Evolutionary conservation across 2,888 invertebrate genomes (phyloP).

Genomic region (Athetis lepigone): DNA sequence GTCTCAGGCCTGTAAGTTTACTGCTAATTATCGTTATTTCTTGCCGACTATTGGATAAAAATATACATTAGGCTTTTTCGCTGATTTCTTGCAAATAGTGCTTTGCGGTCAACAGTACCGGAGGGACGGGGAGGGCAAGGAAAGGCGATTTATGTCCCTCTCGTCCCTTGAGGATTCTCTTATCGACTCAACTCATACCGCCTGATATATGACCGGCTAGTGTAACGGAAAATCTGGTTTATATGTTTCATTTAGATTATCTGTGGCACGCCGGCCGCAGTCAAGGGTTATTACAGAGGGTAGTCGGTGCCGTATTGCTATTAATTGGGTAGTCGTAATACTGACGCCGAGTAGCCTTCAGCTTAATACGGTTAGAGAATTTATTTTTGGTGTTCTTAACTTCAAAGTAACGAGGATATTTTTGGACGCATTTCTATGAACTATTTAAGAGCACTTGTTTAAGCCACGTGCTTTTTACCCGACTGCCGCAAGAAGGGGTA

Average conservation of each 20-base stretch:
- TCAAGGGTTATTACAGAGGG: slow-evolving; percentile 17
- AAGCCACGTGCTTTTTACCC: too few species aligned
- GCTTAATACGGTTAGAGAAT: background rate
- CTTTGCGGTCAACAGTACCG: slow-evolving; percentile 61
- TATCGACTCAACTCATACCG: slow-evolving; percentile 76
- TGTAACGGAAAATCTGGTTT: slow-evolving; percentile 69
- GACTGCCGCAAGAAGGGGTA: too few species aligned
- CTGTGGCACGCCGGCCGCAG: slow-evolving; percentile 27
- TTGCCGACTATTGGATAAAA: slow-evolving; percentile 53
- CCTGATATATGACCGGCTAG: slow-evolving; percentile 73
- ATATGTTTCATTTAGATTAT: slow-evolving; percentile 73
- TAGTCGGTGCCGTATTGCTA: slow-evolving; percentile 36
- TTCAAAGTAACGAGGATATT: background rate
- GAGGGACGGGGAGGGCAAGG: slow-evolving; percentile 51
- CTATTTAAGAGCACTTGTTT: background rate
- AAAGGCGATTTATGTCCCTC: slow-evolving; percentile 73
- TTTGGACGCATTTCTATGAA: background rate
- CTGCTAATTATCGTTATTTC: slow-evolving; percentile 56
- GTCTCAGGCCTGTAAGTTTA: slow-evolving; percentile 14
- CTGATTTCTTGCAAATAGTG: slow-evolving; percentile 63
- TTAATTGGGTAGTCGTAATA: slow-evolving; percentile 27
- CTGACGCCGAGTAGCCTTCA: background rate
- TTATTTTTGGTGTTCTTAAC: background rate
- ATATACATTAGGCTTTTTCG: slow-evolving; percentile 61
- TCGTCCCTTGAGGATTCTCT: slow-evolving; percentile 75